Base-by-base conservation (phyloP, 2,888 invertebrate genomes). In the Lordiphosa fenestrarum region DNA sequence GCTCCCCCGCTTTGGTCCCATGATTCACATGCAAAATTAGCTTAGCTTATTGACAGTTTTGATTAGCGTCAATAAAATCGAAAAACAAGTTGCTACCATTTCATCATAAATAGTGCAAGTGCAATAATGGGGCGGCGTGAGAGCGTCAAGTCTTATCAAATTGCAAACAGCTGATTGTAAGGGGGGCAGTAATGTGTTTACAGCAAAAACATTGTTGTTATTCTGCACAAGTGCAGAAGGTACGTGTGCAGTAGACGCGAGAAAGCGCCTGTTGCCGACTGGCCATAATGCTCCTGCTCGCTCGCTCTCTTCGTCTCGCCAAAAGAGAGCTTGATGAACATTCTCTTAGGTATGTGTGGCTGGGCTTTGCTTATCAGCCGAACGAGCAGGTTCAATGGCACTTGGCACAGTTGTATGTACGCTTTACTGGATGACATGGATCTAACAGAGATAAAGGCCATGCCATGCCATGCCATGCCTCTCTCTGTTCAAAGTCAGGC, bases 321-420 rank as follows among this genome's bases (percentile, higher is more conserved):
- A 19, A 36, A 21, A 35, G 59, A 15, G 44, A n/a, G 42, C 12
- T 15, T 25, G 35, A 7, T 9, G 10, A 6, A n/a, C 44, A 40
- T 67, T 71, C 60, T 73, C 23, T 57, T 13, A 40, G 33, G 10
- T 19, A 19, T 2, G 1, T 6, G 13, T 19, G 13, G 10, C 7
- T 25, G 12, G 19, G 10, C 7, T 25, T 25, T 25, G 35, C 44
- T 61, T 64, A 76, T 58, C 74, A 70, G 37, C 48, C 7, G 37
- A 39, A 38, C 35, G 38, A 66, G 53, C 58, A 57, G 51, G 56
- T 62, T 75, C 69, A 73, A 63, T 75, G 80, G 62, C 69, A 71
- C 47, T 62, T 65, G 56, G 68, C 47, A 51, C 51, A 39, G 47
- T 38, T 55, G 21, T 19, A 19, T 3, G 19, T 19, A 2, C 2